These are phyloP conservation scores for Alces alces DNA, from an alignment of 2,113 vertebrate species.

Conservation along the genomic window DNA sequence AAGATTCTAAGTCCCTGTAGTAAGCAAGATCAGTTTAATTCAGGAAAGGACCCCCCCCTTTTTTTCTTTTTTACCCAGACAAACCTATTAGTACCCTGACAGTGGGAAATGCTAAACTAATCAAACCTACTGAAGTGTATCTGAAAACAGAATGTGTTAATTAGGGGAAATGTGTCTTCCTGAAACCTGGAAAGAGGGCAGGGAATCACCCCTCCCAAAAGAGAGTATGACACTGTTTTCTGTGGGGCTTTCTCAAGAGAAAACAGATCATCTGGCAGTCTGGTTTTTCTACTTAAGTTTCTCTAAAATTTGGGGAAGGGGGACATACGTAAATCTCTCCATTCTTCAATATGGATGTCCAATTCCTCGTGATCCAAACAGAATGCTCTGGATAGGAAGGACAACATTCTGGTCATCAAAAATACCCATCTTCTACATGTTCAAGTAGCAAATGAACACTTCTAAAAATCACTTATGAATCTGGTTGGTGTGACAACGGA, in stretches of 20 bases:
- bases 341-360: background rate
- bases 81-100: background rate
- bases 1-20: background rate
- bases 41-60: background rate
- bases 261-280: background rate
- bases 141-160: conserved; percentile 2
- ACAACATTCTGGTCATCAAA: conserved; percentile 1
- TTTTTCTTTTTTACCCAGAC: background rate
- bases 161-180: background rate
- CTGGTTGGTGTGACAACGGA: background rate
- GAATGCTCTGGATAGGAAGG: background rate
- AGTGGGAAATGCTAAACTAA: background rate
- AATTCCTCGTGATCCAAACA: background rate
- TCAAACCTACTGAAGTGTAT: background rate
- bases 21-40: conserved; percentile 26
- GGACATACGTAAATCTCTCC: background rate
- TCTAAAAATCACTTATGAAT: background rate
- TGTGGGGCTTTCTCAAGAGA: background rate
- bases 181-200: background rate
- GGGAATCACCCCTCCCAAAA: background rate
- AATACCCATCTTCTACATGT: background rate
- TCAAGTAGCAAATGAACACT: conserved; percentile 8
- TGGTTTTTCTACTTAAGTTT: background rate
- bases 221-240: background rate
- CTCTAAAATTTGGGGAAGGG: background rate